phyloP scores from a whole-genome alignment of 2,888 invertebrate genomes.

The Pterostichus niger region DNA sequence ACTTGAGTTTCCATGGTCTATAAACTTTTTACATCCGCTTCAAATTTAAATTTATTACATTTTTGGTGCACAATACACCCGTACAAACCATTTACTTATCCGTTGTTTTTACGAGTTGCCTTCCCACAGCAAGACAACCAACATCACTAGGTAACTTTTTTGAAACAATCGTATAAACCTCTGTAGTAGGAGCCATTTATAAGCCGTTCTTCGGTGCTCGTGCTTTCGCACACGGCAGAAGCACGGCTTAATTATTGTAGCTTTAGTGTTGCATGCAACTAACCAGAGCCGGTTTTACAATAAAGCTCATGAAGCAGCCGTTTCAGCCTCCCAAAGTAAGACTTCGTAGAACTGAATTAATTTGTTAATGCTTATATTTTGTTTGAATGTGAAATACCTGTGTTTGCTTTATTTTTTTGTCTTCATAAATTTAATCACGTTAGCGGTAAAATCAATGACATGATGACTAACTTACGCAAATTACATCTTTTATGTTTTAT shows the following conservation, averaged over 20 bases:
- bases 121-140: neutral
- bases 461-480: no score
- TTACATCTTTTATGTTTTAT: no score
- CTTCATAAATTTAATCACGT: no score
- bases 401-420: no score
- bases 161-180: constrained; percentile 44
- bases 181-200: constrained; percentile 36
- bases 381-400: no score
- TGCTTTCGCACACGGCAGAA: neutral
- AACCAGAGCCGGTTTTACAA: no score
- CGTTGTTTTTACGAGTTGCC: constrained; percentile 20
- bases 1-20: constrained; percentile 23
- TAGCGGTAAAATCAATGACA: no score
- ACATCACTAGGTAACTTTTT: constrained; percentile 17
- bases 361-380: no score
- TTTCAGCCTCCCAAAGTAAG: no score
- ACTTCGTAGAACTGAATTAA: no score
- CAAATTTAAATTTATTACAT: constrained; percentile 48
- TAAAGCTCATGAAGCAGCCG: no score
- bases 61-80: constrained; percentile 16
- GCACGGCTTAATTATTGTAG: constrained; percentile 56
- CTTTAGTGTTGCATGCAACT: neutral
- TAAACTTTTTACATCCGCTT: constrained; percentile 50
- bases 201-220: constrained; percentile 17
- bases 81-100: constrained; percentile 42